These are phyloP conservation scores for Drosophila funebris DNA, from an alignment of 1,140 invertebrate genomes.

Conservation along the genomic window DNA sequence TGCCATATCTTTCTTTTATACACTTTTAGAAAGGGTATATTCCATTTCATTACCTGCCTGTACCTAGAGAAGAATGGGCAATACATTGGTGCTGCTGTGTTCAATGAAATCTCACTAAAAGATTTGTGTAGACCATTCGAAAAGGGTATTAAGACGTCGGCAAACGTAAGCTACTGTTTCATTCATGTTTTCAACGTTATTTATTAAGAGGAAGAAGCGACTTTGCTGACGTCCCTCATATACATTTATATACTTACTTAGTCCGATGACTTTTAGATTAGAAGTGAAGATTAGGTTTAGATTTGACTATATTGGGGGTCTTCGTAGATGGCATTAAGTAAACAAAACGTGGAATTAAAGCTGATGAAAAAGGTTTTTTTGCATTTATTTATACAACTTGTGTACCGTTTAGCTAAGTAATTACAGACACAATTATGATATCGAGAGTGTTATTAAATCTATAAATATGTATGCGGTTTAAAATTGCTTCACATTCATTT, in stretches of 20 bases:
- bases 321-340: conserved; percentile 5
- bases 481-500: conserved; percentile 46
- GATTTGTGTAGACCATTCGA: no score
- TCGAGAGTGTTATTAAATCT: conserved; percentile 20
- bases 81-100: neutral
- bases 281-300: conserved; percentile 1
- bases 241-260: neutral
- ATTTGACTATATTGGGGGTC: conserved; percentile 19
- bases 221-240: neutral
- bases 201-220: no score
- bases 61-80: no score
- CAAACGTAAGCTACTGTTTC: neutral
- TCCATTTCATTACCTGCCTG: no score
- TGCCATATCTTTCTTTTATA: neutral
- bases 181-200: neutral
- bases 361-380: conserved; percentile 50
- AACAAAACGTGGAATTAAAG: conserved; percentile 38
- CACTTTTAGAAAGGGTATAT: no score
- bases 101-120: neutral
- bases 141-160: no score
- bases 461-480: conserved; percentile 24
- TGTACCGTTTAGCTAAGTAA: conserved; percentile 2
- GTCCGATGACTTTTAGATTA: conserved; percentile 22
- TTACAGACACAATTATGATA: conserved; percentile 23
- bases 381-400: conserved; percentile 56